These are phyloP conservation scores for Drosophila buzzatii DNA, from an alignment of 2,888 invertebrate species.

Conservation along the genomic window DNA sequence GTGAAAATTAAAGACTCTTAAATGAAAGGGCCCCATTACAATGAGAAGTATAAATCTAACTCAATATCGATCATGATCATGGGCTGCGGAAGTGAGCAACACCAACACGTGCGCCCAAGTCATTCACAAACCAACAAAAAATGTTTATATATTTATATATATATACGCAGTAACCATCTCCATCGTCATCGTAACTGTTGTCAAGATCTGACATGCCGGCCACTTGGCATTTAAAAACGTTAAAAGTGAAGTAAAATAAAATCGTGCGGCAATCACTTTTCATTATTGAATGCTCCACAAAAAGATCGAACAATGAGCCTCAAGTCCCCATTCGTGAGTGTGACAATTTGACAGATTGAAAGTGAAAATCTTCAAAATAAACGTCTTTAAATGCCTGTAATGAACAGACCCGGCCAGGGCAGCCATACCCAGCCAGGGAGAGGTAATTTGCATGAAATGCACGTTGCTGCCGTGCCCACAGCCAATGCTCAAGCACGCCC, in stretches of 20 bases:
- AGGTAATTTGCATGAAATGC: constrained; percentile 75
- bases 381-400: constrained; percentile 63
- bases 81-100: constrained; percentile 63
- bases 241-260: constrained; percentile 45
- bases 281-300: constrained; percentile 59
- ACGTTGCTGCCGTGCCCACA: constrained; percentile 55
- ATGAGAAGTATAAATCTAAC: constrained; percentile 37
- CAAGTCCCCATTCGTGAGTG: constrained; percentile 53
- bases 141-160: constrained; percentile 1
- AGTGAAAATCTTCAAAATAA: constrained; percentile 69
- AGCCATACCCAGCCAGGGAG: constrained; percentile 11
- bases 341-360: constrained; percentile 78
- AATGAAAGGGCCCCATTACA: constrained; percentile 37
- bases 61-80: constrained; percentile 44
- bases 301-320: constrained; percentile 48
- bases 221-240: constrained; percentile 46
- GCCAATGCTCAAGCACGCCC: constrained; percentile 39
- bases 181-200: constrained; percentile 38
- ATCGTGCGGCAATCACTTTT: constrained; percentile 68
- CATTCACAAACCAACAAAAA: constrained; percentile 27
- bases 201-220: constrained; percentile 42
- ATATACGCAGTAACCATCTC: constrained; percentile 22
- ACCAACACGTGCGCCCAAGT: constrained; percentile 66
- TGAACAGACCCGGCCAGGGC: constrained; percentile 28
- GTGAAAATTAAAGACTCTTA: constrained; percentile 44